These are phyloP conservation scores for Plectrocnemia conspersa DNA, from an alignment of 1,140 invertebrate genomes.

Conservation along the genomic window DNA sequence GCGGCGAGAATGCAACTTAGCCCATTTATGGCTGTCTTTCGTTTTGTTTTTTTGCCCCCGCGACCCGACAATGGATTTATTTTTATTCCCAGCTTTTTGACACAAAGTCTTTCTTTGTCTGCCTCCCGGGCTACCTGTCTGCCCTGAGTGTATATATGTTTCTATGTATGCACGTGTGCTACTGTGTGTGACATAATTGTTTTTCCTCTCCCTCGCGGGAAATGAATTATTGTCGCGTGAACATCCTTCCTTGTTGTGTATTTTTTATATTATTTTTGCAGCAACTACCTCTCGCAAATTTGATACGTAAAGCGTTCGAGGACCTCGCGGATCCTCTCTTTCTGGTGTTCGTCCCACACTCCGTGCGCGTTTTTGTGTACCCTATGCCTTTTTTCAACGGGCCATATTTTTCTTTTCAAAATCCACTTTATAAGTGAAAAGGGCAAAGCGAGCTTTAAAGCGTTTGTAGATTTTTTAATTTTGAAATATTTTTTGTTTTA, in stretches of 20 bases:
- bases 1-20: background rate
- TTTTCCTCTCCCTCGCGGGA: conserved; percentile 24
- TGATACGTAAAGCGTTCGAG: conserved; percentile 9
- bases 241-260: conserved; percentile 3
- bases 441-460: background rate
- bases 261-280: too few species aligned
- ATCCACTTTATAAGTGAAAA: background rate
- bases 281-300: conserved; percentile 6
- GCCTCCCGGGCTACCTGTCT: conserved; percentile 17
- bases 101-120: conserved; percentile 18
- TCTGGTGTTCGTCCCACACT: background rate
- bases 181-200: conserved; percentile 28
- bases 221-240: conserved; percentile 31
- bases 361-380: background rate
- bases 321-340: background rate
- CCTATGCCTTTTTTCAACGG: background rate
- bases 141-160: background rate
- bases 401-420: background rate
- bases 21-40: background rate
- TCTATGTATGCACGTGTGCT: conserved; percentile 8
- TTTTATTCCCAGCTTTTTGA: conserved; percentile 18
- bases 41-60: too few species aligned
- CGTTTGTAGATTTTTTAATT: background rate
- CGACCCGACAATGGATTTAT: conserved; percentile 26
- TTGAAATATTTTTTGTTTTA: conserved; percentile 7